Conservation (phyloP, 2,888 invertebrate species). For the Dorcus parallelipipedus region DNA sequence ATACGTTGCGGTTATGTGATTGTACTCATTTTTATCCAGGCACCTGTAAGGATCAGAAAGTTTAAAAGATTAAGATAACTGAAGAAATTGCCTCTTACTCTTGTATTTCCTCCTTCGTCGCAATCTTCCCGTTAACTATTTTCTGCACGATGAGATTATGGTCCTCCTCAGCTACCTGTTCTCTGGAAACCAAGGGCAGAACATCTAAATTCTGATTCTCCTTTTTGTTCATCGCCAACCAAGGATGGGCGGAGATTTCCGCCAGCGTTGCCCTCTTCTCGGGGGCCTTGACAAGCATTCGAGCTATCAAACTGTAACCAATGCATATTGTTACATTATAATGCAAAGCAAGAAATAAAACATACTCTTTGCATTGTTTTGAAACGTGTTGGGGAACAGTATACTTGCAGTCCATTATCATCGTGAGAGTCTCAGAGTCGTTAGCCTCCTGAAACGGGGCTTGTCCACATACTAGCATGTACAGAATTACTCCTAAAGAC, state of each 20-base stretch:
- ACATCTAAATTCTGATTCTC: constrained; percentile 55
- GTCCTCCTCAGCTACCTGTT: constrained; percentile 89
- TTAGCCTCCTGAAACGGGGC: constrained; percentile 99
- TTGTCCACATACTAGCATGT: constrained; percentile 96
- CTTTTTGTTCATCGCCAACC: constrained; percentile 61
- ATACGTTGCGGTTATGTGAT: constrained; percentile 97
- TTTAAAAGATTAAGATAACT: constrained; percentile 5
- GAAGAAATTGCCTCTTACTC: constrained; percentile 58
- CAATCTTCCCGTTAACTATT: constrained; percentile 95
- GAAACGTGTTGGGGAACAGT: constrained; percentile 87
- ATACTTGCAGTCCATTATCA: constrained; percentile 99
- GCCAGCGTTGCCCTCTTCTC: constrained; percentile 83
- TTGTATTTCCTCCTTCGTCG: constrained; percentile 88
- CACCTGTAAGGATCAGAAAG: constrained; percentile 57
- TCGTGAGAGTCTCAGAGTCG: constrained; percentile 97
- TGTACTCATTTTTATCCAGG: constrained; percentile 93
- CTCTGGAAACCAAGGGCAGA: constrained; percentile 81
- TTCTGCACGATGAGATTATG: constrained; percentile 88
- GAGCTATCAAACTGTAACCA: constrained; percentile 70
- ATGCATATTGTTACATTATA: neutral
- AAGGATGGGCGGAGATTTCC: constrained; percentile 83
- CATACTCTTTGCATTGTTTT: constrained; percentile 74
- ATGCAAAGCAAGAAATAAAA: neutral
- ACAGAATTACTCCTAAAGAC: constrained; percentile 97
- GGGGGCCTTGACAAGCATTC: constrained; percentile 93